phyloP scores from a whole-genome alignment of 2,113 vertebrate species.

The Lasiurus cinereus region DNA sequence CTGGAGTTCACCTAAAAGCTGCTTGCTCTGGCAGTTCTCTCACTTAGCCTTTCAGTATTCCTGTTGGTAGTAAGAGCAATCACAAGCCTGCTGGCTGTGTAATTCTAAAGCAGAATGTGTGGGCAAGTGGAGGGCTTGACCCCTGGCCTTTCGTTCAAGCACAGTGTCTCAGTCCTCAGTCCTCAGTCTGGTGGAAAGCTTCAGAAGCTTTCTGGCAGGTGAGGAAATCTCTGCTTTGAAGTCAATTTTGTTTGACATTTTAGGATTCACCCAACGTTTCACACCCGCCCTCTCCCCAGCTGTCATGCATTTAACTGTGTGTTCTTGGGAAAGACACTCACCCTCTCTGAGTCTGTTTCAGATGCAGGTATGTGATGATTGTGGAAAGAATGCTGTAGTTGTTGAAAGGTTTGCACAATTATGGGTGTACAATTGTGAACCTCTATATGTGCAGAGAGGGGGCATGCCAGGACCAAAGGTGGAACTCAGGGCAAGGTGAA shows the following conservation, averaged over 20 bases:
- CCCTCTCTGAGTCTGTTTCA: not conserved
- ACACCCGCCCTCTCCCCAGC: not conserved
- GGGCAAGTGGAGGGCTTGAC: not conserved
- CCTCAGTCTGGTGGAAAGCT: not conserved
- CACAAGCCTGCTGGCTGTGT: not conserved
- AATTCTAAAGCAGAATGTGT: not conserved
- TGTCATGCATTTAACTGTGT: not conserved
- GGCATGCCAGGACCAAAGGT: not conserved
- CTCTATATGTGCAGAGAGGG: too few relatives aligned
- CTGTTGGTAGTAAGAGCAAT: not conserved
- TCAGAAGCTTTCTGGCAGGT: constrained; percentile 22
- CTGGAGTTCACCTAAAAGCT: not conserved
- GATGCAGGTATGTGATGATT: rapidly evolving
- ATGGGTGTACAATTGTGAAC: not conserved
- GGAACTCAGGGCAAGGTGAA: not conserved
- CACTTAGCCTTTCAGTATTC: not conserved
- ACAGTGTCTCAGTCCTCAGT: not conserved
- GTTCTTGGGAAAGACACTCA: not conserved
- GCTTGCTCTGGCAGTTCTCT: not conserved
- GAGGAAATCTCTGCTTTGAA: not conserved
- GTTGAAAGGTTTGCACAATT: not conserved
- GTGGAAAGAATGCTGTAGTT: not conserved
- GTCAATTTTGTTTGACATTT: constrained; percentile 34
- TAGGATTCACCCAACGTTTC: not conserved
- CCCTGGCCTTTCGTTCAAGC: not conserved